Evolutionary conservation across 2,888 invertebrate genomes (phyloP), one percentile per base, ranked within the genome.

Genomic region (Nemoura dubitans): DNA sequence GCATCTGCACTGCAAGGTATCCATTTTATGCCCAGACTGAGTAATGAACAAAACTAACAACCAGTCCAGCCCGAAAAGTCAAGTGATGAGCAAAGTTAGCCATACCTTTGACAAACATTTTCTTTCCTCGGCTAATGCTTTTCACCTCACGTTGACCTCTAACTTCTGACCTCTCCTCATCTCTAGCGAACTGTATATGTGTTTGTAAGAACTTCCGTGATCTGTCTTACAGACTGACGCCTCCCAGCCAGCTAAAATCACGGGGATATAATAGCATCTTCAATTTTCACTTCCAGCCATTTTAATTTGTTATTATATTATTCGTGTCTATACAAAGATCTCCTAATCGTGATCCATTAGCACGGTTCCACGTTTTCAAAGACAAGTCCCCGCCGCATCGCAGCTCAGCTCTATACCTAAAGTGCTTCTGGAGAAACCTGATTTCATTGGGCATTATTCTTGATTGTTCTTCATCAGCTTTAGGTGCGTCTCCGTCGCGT

Each of bases 261-360:
- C 21, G 59, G 26, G 26, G 25, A 78, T 78, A 78, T 78, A 78
- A 28, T 78, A 78, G 7, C 78, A 27, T 78, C 78, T 78, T 78
- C 28, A 78, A 78, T 59, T 59, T 59, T 59, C 21, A 78, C 27
- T 78, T 10, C 78, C 78, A 78, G 14, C 10, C 25, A 5, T 10
- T 78, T 78, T 78, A 78, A 78, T 78, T 78, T 78, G 78, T 78
- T 78, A 78, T 78, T 78, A 78, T 59, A 59, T 59, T 59, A 78
- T 78, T 78, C 78, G 78, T 78, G 78, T 27, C 78, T 28, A 28
- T 26, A 78, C 59, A 78, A 26, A 28, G 78, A 78, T 26, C 10
- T 78, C 14, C 78, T 78, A 78, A 27, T 78, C 78, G 78, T 78
- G 78, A 27, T 78, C 78, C 78, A 78, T 78, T 78, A 78, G 78